Conservation (phyloP, 2,888 invertebrate genomes). For the Trichacis sp. region DNA sequence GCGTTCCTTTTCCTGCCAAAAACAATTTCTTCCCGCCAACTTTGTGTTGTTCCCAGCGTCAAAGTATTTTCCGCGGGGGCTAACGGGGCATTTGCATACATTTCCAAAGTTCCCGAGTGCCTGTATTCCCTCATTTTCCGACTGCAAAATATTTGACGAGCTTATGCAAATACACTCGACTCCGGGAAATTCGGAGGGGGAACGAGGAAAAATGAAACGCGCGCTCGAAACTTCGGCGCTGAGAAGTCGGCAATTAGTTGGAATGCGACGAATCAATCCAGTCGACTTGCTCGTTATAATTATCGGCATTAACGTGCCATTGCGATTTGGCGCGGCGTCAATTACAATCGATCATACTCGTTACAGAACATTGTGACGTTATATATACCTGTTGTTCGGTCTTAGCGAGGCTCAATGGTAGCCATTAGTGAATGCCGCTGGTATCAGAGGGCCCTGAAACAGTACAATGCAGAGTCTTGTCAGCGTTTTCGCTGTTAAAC, state of each 20-base stretch:
- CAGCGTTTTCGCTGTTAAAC: slow-evolving; percentile 41
- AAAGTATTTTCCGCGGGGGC: not conserved
- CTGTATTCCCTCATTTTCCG: not conserved
- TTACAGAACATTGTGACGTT: slow-evolving; percentile 27
- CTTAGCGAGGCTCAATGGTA: slow-evolving; percentile 83
- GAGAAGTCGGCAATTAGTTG: not conserved
- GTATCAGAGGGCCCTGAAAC: slow-evolving; percentile 95
- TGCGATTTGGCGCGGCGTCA: slow-evolving; percentile 23
- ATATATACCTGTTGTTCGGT: slow-evolving; percentile 66
- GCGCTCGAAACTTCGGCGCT: not conserved
- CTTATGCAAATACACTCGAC: not conserved
- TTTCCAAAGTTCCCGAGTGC: not conserved
- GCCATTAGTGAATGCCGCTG: slow-evolving; percentile 98
- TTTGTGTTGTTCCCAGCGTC: slow-evolving; percentile 9
- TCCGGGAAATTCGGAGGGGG: not conserved
- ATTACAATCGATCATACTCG: slow-evolving; percentile 38
- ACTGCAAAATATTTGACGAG: not conserved
- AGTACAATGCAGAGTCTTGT: slow-evolving; percentile 55
- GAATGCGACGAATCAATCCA: not conserved
- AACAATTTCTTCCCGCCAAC: slow-evolving; percentile 21
- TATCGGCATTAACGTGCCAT: not conserved
- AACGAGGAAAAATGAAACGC: not conserved
- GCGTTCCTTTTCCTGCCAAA: too few species aligned
- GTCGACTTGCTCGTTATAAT: not conserved
- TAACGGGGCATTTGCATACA: not conserved